Conservation (phyloP, 1,140 invertebrate genomes). For the Pachypeltis micranthus region DNA sequence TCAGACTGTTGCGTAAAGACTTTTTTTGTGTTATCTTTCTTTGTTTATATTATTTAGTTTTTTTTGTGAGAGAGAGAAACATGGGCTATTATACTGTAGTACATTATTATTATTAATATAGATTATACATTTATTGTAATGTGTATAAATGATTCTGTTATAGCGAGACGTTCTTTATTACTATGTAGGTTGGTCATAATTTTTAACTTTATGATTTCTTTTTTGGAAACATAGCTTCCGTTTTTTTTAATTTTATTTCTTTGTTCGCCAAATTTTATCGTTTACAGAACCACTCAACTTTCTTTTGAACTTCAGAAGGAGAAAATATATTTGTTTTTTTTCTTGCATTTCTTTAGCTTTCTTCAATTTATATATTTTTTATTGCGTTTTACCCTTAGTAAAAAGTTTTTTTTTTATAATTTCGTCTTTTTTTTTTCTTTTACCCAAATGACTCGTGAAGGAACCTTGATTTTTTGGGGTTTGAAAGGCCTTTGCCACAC, state of each 20-base stretch:
- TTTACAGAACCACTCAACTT: too few species aligned
- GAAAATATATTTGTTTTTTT: too few species aligned
- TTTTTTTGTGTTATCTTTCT: conserved; percentile 18
- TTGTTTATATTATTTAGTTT: conserved; percentile 12
- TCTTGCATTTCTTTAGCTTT: too few species aligned
- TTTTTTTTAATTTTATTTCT: too few species aligned
- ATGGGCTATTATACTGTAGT: neutral
- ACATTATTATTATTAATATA: conserved; percentile 9
- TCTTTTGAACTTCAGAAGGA: too few species aligned
- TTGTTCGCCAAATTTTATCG: too few species aligned
- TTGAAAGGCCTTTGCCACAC: too few species aligned
- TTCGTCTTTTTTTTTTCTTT: conserved; percentile 11
- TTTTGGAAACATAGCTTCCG: conserved; percentile 5
- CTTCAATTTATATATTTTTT: too few species aligned
- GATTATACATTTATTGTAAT: neutral
- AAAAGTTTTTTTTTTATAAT: conserved; percentile 8
- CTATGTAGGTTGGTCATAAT: neutral
- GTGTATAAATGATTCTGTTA: conserved; percentile 5
- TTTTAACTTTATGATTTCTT: conserved; percentile 2
- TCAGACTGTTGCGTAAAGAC: conserved; percentile 22
- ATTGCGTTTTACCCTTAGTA: neutral
- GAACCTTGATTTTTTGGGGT: conserved; percentile 12
- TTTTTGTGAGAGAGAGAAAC: conserved; percentile 6
- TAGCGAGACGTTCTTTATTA: conserved; percentile 1
- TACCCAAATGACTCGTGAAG: neutral